Evolutionary conservation across 2,113 vertebrate genomes (phyloP), one percentile per base, ranked within the genome.

Genomic region (Potamarius usumacintae): DNA sequence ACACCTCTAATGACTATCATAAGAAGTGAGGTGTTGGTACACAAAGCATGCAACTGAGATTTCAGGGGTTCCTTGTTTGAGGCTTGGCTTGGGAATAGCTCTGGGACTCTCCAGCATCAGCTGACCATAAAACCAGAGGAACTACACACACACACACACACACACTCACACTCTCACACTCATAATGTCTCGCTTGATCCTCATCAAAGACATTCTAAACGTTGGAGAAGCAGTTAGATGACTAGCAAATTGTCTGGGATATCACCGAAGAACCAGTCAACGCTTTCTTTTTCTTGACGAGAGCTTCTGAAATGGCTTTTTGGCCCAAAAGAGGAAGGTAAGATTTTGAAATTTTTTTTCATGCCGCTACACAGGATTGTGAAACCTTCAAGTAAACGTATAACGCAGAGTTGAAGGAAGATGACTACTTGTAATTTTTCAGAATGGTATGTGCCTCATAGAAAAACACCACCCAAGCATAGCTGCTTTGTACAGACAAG

Each of bases 281-380:
- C 2, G 7, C 27, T 27, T 27, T 76, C 18, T 17, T 58, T 60
- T 18, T 34, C n/a, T 10, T 3, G 9, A 62, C 2, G 27, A 58
- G 80, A 65, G 17, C 53, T 53, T 15, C 2, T n/a, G 34, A 74
- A 27, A 87, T 87, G 85, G 30, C 81, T 12, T 82, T 67, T 27
- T 58, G 18, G 63, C 15, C 25, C 69, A 17, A 69, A 67, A 89
- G 82, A 60, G n/a, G 34, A 84, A 89, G 82, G 88, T 89, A 89
- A 67, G 84, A 85, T 55, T 79, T 77, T 2, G 22, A 10, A 15
- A 34, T 50, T 34, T 18, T 17, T 12, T 25, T 10, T 3, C 5
- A 5, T 5, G 5, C 6, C 22, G 4, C 60, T 34, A 18, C 52
- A 34, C 65, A 71, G 1, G 15, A 22, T 85, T 58, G 2, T 50